A percentile compares a stretch with the other conserved stretches of the same genome.
Conservation (phyloP, 1,140 invertebrate genomes). For the Globodera rostochiensis region DNA sequence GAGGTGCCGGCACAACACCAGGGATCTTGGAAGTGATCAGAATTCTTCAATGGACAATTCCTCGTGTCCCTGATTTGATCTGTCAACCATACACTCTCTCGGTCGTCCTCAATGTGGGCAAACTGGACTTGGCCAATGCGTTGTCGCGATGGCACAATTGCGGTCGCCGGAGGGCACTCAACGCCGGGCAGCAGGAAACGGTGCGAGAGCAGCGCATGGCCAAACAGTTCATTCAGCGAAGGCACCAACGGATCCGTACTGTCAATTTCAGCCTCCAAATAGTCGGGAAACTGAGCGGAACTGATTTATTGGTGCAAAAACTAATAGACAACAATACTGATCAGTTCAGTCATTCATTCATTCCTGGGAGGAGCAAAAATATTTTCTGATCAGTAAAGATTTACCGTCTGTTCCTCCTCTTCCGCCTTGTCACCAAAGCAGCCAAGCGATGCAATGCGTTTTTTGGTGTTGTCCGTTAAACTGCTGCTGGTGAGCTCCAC, state of each 20-base stretch:
- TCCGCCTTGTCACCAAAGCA: neutral
- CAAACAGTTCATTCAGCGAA: slow-evolving; percentile 53
- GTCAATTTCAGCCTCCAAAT: slow-evolving; percentile 59
- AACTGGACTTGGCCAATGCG: slow-evolving; percentile 34
- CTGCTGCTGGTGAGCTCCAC: neutral
- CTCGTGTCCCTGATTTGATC: neutral
- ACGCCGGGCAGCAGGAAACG: slow-evolving; percentile 34
- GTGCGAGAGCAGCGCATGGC: slow-evolving; percentile 43
- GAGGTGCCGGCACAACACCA: slow-evolving; percentile 25
- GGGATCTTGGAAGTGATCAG: slow-evolving; percentile 6
- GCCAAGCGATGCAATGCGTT: neutral
- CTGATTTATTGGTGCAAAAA: too few species aligned
- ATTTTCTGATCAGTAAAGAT: neutral
- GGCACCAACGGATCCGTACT: slow-evolving; percentile 50
- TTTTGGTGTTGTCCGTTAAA: neutral
- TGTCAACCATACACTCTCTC: slow-evolving; percentile 28
- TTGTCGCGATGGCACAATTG: slow-evolving; percentile 12
- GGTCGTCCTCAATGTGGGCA: slow-evolving; percentile 26
- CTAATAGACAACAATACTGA: too few species aligned
- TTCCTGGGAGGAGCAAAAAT: neutral
- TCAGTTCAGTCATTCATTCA: too few species aligned
- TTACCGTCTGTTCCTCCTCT: slow-evolving; percentile 22
- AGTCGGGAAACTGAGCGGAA: slow-evolving; percentile 47
- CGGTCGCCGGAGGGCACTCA: neutral
- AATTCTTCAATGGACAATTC: slow-evolving; percentile 8